These are phyloP conservation scores for Oophaga pumilio DNA, from an alignment of 2,113 vertebrate species.

Conservation along the genomic window DNA sequence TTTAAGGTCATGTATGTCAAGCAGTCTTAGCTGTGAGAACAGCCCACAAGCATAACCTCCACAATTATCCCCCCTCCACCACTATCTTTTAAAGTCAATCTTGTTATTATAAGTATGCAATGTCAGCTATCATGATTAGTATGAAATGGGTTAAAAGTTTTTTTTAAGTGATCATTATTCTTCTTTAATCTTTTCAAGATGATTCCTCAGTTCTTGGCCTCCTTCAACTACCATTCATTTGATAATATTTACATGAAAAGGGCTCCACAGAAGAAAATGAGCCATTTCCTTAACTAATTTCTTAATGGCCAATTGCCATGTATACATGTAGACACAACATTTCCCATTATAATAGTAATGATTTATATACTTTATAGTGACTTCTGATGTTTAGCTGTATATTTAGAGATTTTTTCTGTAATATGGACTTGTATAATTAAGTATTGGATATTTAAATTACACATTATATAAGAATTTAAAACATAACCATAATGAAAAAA, in stretches of 20 bases:
- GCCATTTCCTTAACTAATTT: slow-evolving; percentile 55
- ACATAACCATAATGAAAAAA: not conserved
- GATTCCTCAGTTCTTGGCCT: slow-evolving; percentile 18
- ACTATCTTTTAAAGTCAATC: not conserved
- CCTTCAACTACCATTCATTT: slow-evolving; percentile 47
- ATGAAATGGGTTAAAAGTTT: slow-evolving; percentile 26
- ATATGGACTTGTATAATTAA: not conserved
- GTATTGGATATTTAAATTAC: not conserved
- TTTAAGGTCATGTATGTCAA: not conserved
- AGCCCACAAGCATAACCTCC: not conserved
- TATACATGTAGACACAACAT: slow-evolving; percentile 47
- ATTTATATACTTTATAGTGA: slow-evolving; percentile 38
- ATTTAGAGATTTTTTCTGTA: slow-evolving; percentile 1
- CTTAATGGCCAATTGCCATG: slow-evolving; percentile 48
- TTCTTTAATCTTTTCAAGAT: slow-evolving; percentile 55
- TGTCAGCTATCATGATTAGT: not conserved
- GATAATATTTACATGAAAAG: slow-evolving; percentile 56
- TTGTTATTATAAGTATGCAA: not conserved
- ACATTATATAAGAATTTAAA: not conserved
- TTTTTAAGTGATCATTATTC: slow-evolving; percentile 26
- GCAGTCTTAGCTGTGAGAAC: not conserved
- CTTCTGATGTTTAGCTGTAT: slow-evolving; percentile 43
- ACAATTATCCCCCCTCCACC: not conserved
- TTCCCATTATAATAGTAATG: slow-evolving; percentile 41
- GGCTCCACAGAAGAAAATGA: slow-evolving; percentile 41